These are phyloP conservation scores for Drosophila kurseongensis DNA, from an alignment of 1,140 invertebrate genomes.

Conservation along the genomic window DNA sequence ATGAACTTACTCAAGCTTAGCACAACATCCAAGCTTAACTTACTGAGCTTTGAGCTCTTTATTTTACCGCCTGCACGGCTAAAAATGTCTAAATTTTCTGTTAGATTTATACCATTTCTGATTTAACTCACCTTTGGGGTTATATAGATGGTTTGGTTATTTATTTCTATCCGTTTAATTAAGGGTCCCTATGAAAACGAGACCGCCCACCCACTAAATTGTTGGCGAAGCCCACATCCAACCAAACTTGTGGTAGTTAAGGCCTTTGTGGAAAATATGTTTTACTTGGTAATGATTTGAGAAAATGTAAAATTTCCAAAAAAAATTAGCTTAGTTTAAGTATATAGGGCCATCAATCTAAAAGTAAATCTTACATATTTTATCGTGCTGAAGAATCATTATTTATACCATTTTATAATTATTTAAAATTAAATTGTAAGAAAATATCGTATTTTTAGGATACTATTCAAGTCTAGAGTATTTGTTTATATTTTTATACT, in stretches of 20 bases:
- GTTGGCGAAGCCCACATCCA: background rate
- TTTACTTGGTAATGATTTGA: background rate
- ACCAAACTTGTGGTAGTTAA: conserved; percentile 32
- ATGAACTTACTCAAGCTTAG: conserved; percentile 37
- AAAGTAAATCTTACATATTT: too few relatives aligned
- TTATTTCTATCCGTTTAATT: conserved; percentile 63
- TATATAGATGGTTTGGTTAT: too few relatives aligned
- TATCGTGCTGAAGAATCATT: too few relatives aligned
- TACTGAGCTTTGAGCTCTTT: conserved; percentile 3
- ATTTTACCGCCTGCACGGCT: background rate
- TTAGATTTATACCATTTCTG: background rate
- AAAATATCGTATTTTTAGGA: too few relatives aligned
- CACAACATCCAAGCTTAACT: conserved; percentile 31
- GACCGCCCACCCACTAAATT: background rate
- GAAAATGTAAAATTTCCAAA: too few relatives aligned
- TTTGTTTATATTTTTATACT: conserved; percentile 16
- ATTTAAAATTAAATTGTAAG: too few relatives aligned
- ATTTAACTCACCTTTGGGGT: conserved; percentile 22
- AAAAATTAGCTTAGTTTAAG: too few relatives aligned
- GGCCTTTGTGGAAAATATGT: conserved; percentile 46
- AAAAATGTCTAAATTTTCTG: too few relatives aligned
- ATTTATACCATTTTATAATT: too few relatives aligned
- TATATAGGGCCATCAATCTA: too few relatives aligned
- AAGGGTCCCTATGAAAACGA: conserved; percentile 55
- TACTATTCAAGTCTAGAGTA: background rate